Percentiles rank a stretch among this genome's conserved stretches.
These are phyloP conservation scores for Sphaerodactylus townsendi DNA, from an alignment of 2,113 vertebrate species.

Conservation along the genomic window DNA sequence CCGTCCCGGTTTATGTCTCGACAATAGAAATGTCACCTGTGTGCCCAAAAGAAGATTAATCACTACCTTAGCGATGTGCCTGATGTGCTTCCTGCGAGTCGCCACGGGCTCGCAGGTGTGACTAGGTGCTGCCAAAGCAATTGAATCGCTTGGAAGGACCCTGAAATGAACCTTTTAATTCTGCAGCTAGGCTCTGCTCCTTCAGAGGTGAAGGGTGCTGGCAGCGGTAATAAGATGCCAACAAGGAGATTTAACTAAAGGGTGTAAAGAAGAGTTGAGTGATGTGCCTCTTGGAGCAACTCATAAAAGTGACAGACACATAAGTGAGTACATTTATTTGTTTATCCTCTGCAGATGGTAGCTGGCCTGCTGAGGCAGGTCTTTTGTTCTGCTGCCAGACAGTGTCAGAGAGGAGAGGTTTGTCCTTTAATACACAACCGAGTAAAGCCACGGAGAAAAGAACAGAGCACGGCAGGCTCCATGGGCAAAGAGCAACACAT, in stretches of 20 bases:
- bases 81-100: neutral
- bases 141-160: conserved; percentile 18
- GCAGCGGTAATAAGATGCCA: conserved; percentile 25
- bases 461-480: conserved; percentile 16
- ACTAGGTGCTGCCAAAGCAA: conserved; percentile 22
- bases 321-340: conserved; percentile 50
- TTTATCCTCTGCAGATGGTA: conserved; percentile 55
- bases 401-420: conserved; percentile 52
- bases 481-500: conserved; percentile 30
- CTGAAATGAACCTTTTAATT: conserved; percentile 23
- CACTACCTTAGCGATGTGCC: neutral
- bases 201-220: conserved; percentile 31
- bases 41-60: conserved; percentile 15
- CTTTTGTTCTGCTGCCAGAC: conserved; percentile 57
- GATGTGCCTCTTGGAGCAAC: conserved; percentile 51
- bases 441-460: conserved; percentile 14
- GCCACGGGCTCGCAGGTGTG: conserved; percentile 14
- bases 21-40: conserved; percentile 32
- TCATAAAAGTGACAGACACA: conserved; percentile 55
- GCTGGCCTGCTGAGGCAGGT: conserved; percentile 44
- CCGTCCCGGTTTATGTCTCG: conserved; percentile 1
- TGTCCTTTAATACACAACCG: conserved; percentile 33
- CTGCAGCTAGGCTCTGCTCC: neutral
- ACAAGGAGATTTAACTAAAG: conserved; percentile 29
- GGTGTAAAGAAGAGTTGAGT: conserved; percentile 34